Conservation (phyloP, 2,797 vertebrate species). For the Chelon auratus region DNA sequence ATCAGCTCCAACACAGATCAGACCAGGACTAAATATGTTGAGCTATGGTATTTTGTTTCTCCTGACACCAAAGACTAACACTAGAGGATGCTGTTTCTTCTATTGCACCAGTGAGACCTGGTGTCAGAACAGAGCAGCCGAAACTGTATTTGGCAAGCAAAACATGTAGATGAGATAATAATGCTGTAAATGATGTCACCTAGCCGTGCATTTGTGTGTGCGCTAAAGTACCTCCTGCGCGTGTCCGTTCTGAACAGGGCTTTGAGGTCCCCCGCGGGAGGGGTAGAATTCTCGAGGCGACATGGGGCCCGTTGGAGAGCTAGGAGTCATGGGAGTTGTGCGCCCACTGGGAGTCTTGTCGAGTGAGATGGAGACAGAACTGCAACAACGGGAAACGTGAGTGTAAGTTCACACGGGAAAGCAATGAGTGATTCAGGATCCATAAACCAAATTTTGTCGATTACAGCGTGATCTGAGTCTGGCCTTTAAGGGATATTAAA, state of each 20-base stretch:
- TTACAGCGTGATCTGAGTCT: not conserved
- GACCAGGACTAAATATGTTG: not conserved
- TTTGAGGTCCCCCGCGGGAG: slow-evolving; percentile 38
- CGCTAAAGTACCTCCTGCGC: slow-evolving; percentile 60
- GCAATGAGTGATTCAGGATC: slow-evolving; percentile 4
- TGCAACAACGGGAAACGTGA: slow-evolving; percentile 46
- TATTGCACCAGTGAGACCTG: not conserved
- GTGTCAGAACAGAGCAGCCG: not conserved
- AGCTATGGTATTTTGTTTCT: not conserved
- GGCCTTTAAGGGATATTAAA: not conserved
- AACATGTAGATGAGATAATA: slow-evolving; percentile 19
- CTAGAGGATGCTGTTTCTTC: slow-evolving; percentile 46
- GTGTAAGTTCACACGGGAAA: too few relatives aligned
- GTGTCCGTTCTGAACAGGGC: slow-evolving; percentile 72
- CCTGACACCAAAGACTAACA: slow-evolving; percentile 4
- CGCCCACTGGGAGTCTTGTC: slow-evolving; percentile 73
- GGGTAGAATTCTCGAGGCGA: slow-evolving; percentile 63
- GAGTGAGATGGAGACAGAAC: slow-evolving; percentile 83
- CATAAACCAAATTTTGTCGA: not conserved
- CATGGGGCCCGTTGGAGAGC: slow-evolving; percentile 44
- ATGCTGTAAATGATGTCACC: slow-evolving; percentile 5
- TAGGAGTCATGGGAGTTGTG: slow-evolving; percentile 75
- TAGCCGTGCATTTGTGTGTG: slow-evolving; percentile 5
- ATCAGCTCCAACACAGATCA: not conserved
- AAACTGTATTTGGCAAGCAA: slow-evolving; percentile 37